phyloP scores from a whole-genome alignment of 2,113 vertebrate genomes.

The Platysteira castanea region DNA sequence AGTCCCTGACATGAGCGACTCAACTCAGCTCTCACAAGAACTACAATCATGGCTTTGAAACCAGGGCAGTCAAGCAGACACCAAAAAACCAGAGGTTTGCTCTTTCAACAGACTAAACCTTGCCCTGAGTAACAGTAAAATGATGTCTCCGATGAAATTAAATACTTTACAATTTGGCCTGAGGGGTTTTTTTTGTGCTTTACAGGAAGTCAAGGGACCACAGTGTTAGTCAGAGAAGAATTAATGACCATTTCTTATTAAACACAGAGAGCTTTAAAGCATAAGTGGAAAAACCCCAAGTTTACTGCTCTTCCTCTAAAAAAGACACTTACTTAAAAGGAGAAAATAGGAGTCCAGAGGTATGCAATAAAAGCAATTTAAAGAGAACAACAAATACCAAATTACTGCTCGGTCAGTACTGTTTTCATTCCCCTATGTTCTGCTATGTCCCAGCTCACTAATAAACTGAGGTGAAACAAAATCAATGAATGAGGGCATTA shows the following conservation, averaged over 20 bases:
- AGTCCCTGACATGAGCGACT: background rate
- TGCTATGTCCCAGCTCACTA: background rate
- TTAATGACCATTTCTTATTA: constrained; percentile 41
- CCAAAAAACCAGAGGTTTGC: background rate
- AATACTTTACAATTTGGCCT: constrained; percentile 48
- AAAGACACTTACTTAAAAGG: background rate
- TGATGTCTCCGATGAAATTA: constrained; percentile 39
- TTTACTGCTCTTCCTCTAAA: background rate
- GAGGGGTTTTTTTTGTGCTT: constrained; percentile 36
- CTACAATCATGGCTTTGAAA: background rate
- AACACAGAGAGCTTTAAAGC: background rate
- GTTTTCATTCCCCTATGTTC: background rate
- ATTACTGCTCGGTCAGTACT: background rate
- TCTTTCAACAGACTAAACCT: background rate
- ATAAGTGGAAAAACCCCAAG: background rate
- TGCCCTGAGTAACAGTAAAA: constrained; percentile 6
- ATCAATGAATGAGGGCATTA: background rate
- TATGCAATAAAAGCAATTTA: background rate
- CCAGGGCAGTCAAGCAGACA: background rate
- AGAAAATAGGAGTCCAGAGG: background rate
- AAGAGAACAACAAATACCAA: background rate
- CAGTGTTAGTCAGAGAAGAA: constrained; percentile 47
- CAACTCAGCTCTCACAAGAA: background rate
- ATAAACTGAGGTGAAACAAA: background rate
- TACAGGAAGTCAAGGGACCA: constrained; percentile 37